Percentiles rank a stretch among this genome's conserved stretches.
phyloP scores from a whole-genome alignment of 2,797 vertebrate genomes.

The Smutsia temminckii region DNA sequence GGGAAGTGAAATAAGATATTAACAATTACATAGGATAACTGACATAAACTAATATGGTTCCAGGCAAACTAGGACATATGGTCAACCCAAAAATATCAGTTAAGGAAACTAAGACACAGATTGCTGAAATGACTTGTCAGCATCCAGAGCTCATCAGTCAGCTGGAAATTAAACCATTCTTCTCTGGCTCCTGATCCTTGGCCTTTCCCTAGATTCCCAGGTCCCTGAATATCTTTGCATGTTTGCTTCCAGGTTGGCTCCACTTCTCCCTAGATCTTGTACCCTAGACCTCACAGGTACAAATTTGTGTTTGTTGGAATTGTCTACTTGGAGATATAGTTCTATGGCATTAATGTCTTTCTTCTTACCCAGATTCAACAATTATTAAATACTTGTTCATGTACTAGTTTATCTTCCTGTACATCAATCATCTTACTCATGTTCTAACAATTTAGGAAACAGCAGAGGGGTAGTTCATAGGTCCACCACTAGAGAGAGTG shows the following conservation, averaged over 20 bases:
- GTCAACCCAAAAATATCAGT: neutral
- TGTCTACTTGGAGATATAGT: neutral
- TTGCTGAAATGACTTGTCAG: neutral
- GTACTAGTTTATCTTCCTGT: neutral
- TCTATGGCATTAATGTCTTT: neutral
- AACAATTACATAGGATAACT: neutral
- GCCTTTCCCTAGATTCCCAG: neutral
- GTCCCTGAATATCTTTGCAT: neutral
- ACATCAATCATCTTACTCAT: neutral
- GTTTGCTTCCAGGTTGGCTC: neutral
- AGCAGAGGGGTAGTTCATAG: constrained; percentile 41
- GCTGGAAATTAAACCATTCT: neutral
- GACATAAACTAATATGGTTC: neutral
- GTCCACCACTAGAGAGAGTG: constrained; percentile 62
- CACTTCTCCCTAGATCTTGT: neutral
- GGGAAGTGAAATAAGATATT: neutral
- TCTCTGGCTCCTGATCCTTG: neutral
- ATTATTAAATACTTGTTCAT: neutral
- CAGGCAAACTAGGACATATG: neutral
- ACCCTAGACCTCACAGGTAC: neutral
- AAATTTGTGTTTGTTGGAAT: neutral
- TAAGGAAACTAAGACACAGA: neutral
- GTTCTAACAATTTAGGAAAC: neutral
- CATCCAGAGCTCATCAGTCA: neutral
- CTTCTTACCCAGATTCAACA: neutral